A percentile compares a stretch with the other conserved stretches of the same genome.
Conservation (phyloP, 2,797 vertebrate species). For the Aldrovandia affinis region DNA sequence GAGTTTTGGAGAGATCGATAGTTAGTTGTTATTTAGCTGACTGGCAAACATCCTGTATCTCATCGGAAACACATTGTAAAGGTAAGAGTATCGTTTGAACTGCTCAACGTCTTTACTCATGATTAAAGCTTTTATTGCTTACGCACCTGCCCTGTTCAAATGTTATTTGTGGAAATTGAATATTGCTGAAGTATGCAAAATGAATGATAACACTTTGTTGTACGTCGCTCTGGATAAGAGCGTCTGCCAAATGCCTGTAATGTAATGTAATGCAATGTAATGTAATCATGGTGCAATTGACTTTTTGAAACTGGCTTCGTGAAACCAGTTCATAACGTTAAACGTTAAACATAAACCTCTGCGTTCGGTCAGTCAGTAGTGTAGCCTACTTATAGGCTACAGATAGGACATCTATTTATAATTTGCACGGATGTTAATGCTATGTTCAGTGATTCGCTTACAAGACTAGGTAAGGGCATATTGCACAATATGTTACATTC, state of each 20-base stretch:
- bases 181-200: neutral
- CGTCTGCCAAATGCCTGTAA: too few relatives aligned
- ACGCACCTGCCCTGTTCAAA: neutral
- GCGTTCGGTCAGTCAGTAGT: neutral
- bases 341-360: neutral
- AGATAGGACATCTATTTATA: neutral
- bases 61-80: neutral
- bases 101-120: neutral
- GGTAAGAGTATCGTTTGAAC: neutral
- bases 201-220: neutral
- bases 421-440: neutral
- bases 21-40: too few relatives aligned
- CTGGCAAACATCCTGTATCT: neutral
- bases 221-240: too few relatives aligned
- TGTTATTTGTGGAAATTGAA: neutral
- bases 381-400: neutral
- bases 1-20: too few relatives aligned
- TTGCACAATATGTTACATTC: neutral
- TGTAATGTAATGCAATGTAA: neutral
- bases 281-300: neutral
- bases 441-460: too few relatives aligned
- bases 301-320: neutral
- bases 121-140: neutral
- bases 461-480: neutral
- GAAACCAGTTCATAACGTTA: too few relatives aligned